Conservation (phyloP, 2,888 invertebrate genomes). For the Tenthredo scrophulariae region DNA sequence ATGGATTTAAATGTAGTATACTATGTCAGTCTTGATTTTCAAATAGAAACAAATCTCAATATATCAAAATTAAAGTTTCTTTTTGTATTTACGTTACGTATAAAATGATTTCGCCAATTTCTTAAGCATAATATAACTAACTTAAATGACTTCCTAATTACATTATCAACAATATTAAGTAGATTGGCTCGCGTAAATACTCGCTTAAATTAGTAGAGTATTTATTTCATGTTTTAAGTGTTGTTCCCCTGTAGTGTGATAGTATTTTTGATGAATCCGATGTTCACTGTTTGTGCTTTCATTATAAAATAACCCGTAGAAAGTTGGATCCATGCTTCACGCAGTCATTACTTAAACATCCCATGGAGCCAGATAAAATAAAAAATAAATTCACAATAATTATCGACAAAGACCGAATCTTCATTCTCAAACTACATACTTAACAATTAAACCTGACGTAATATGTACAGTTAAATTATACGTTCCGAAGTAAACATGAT, state of each 20-base stretch:
- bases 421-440: not conserved
- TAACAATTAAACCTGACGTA: not conserved
- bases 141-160: not conserved
- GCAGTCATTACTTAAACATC: not conserved
- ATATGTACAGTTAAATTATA: slow-evolving; percentile 11
- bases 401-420: not conserved
- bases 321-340: slow-evolving; percentile 13
- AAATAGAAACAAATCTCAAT: slow-evolving; percentile 17
- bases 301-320: not conserved
- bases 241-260: not conserved
- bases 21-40: slow-evolving; percentile 40
- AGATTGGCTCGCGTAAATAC: slow-evolving; percentile 26
- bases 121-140: not conserved
- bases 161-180: slow-evolving; percentile 42
- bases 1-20: slow-evolving; percentile 13
- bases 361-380: not conserved
- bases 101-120: slow-evolving; percentile 14
- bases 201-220: slow-evolving; percentile 28
- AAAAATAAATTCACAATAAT: not conserved
- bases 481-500: not conserved
- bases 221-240: slow-evolving; percentile 14
- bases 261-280: not conserved
- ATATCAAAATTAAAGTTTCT: slow-evolving; percentile 32
- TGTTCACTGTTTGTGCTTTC: not conserved
- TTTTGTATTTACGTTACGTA: not conserved